Evolutionary conservation across 35 echinoderm and acorn worm species (phyloP).

Genomic region (Patiria miniata): DNA sequence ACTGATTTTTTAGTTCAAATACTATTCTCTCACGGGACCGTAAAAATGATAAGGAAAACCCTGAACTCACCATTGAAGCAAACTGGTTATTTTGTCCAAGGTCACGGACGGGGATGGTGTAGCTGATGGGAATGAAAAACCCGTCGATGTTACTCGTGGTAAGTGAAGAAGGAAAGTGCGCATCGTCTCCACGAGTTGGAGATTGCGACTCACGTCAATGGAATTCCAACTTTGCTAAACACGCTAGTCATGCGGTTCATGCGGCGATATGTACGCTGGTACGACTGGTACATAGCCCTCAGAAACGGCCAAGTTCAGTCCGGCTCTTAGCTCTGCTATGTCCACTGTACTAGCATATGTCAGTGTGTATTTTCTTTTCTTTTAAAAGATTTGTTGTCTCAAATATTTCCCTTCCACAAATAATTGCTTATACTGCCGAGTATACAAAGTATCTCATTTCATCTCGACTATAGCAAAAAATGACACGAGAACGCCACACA

Average conservation of each 20-base stretch:
- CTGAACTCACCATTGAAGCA: slow-evolving; percentile 10
- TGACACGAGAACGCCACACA: too few species aligned
- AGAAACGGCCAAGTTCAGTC: too few species aligned
- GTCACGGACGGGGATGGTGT: background rate
- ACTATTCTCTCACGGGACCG: background rate
- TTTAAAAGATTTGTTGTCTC: too few species aligned
- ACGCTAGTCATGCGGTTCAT: slow-evolving; percentile 13
- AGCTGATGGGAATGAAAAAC: background rate
- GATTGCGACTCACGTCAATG: background rate
- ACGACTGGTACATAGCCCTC: too few species aligned
- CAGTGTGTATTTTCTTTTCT: too few species aligned
- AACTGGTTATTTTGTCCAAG: slow-evolving; percentile 1
- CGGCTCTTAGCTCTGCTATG: too few species aligned
- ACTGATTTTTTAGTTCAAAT: background rate
- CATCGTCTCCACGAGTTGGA: background rate
- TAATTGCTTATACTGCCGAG: too few species aligned
- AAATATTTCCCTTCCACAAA: too few species aligned
- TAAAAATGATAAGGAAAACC: background rate
- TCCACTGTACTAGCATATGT: too few species aligned
- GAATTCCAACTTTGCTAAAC: slow-evolving; percentile 18
- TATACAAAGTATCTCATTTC: too few species aligned
- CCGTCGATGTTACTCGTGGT: slow-evolving; percentile 10
- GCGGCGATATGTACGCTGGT: background rate
- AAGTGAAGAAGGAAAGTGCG: slow-evolving; percentile 17
- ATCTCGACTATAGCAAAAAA: too few species aligned